Conservation (phyloP, 2,113 vertebrate genomes). For the Onychostruthus taczanowskii region DNA sequence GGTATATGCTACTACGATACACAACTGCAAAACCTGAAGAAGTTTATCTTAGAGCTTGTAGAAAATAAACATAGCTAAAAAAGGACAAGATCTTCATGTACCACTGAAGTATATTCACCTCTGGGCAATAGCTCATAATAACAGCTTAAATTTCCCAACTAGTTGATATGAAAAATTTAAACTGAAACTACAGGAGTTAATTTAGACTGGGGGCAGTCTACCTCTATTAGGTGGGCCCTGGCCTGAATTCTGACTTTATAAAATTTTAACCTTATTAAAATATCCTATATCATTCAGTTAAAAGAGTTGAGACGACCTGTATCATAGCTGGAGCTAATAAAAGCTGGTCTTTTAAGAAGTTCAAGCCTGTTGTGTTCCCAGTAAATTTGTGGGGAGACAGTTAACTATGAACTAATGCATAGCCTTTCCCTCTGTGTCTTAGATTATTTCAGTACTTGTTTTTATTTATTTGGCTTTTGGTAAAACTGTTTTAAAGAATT, state of each 20-base stretch:
- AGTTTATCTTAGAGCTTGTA: not conserved
- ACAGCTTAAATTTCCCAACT: not conserved
- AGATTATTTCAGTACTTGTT: not conserved
- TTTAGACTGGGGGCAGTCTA: not conserved
- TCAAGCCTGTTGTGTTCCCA: not conserved
- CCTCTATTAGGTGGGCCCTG: not conserved
- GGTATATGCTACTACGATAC: not conserved
- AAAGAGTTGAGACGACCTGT: not conserved
- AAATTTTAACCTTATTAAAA: not conserved
- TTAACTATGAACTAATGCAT: not conserved
- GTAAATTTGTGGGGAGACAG: not conserved
- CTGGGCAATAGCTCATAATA: not conserved
- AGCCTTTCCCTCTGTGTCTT: not conserved
- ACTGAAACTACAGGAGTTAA: not conserved
- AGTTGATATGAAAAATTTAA: not conserved
- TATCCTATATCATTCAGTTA: not conserved
- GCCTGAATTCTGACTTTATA: not conserved
- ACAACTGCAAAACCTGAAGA: not conserved
- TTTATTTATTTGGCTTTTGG: not conserved
- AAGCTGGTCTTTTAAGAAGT: not conserved
- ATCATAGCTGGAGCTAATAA: not conserved
- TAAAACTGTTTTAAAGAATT: not conserved
- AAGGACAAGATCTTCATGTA: not conserved
- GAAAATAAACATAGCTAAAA: not conserved
- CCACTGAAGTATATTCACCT: not conserved